Conservation (phyloP, 2,113 vertebrate genomes). For the Microcebus ravelobensis region DNA sequence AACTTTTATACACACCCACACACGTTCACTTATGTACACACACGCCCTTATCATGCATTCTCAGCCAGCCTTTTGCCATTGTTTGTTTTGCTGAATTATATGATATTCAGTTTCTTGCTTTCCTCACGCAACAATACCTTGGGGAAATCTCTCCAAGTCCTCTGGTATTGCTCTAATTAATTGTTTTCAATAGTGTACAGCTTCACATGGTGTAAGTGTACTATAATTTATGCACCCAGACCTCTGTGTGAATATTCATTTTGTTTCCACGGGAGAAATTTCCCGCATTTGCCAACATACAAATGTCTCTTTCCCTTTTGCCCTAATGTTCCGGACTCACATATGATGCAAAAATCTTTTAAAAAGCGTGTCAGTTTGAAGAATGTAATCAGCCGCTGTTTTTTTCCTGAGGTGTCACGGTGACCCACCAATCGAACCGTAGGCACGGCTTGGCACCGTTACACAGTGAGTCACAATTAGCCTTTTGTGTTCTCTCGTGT, state of each 20-base stretch:
- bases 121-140: not conserved
- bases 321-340: not conserved
- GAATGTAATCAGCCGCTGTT: not conserved
- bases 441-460: not conserved
- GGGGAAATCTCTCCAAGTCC: not conserved
- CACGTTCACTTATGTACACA: too few species aligned
- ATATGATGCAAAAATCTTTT: not conserved
- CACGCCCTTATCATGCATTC: fast-evolving
- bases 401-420: not conserved
- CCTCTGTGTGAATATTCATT: not conserved
- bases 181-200: not conserved
- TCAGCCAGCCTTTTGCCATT: not conserved
- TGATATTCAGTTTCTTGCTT: not conserved
- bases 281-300: not conserved
- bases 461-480: fast-evolving
- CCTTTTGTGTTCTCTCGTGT: not conserved
- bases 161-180: not conserved
- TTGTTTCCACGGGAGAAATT: not conserved
- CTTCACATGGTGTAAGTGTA: not conserved
- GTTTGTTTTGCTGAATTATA: not conserved
- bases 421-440: not conserved
- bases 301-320: not conserved
- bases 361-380: not conserved
- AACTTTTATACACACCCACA: not conserved
- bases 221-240: not conserved